Percentiles rank a stretch among this genome's conserved stretches.
Conservation (phyloP, 2,888 invertebrate genomes). For the Glomeris marginata region DNA sequence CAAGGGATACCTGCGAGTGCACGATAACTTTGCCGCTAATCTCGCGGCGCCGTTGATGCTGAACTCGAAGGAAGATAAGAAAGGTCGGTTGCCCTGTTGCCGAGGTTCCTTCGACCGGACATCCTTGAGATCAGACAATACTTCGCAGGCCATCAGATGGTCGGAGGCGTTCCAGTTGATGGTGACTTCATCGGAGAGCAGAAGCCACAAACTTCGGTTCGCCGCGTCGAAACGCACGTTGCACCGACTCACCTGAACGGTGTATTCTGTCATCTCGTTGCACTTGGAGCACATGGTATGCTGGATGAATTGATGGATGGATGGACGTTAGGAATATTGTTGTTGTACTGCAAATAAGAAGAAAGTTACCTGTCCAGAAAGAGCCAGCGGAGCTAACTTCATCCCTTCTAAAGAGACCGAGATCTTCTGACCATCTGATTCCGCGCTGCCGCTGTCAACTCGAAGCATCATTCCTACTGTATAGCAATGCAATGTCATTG, state of each 20-base stretch:
- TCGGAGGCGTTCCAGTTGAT: conserved; percentile 18
- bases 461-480: conserved; percentile 50
- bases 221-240: background rate
- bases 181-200: conserved; percentile 16
- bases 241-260: background rate
- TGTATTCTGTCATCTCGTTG: conserved; percentile 31
- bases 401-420: conserved; percentile 46
- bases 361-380: conserved; percentile 31
- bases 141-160: conserved; percentile 17
- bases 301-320: conserved; percentile 12
- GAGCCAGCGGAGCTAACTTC: conserved; percentile 44
- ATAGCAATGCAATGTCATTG: conserved; percentile 20
- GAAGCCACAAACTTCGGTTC: conserved; percentile 11
- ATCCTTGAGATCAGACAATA: conserved; percentile 7
- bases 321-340: background rate
- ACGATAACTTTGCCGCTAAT: conserved; percentile 14
- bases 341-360: background rate
- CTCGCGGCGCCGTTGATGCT: conserved; percentile 2
- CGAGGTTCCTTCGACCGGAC: background rate
- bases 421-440: conserved; percentile 38
- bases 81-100: background rate
- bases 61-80: too few relatives aligned
- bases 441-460: conserved; percentile 47
- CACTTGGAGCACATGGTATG: conserved; percentile 34
- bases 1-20: background rate